These are phyloP conservation scores for Scrobipalpa atriplicella DNA, from an alignment of 2,888 invertebrate genomes.

Conservation along the genomic window DNA sequence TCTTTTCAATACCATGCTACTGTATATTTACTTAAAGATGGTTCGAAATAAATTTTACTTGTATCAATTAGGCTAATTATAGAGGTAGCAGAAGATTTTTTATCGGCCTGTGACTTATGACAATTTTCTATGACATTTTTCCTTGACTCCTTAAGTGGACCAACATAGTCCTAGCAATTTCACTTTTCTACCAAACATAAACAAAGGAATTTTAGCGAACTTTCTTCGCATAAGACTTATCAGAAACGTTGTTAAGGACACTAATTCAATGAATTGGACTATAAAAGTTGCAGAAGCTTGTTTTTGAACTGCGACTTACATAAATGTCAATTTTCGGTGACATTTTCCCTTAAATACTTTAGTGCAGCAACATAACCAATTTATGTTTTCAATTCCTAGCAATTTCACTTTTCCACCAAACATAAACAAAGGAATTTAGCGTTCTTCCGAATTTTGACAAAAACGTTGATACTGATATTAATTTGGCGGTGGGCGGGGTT, in stretches of 20 bases:
- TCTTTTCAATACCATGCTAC: background rate
- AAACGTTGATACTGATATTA: conserved; percentile 72
- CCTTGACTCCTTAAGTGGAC: background rate
- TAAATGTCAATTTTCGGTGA: no score
- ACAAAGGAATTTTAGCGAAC: background rate
- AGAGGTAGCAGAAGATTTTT: background rate
- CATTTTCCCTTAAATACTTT: background rate
- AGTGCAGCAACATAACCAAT: no score
- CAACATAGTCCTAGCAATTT: background rate
- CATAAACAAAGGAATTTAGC: background rate
- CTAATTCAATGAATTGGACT: conserved; percentile 52
- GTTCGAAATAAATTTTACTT: background rate
- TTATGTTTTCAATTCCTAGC: no score
- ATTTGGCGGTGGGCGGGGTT: conserved; percentile 67
- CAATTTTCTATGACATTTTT: no score
- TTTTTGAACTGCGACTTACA: no score
- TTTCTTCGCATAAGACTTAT: conserved; percentile 39
- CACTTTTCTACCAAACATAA: background rate
- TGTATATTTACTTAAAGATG: background rate
- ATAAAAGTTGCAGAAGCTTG: no score
- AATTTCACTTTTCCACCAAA: no score
- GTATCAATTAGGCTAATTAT: no score
- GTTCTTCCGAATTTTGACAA: conserved; percentile 45
- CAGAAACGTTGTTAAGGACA: conserved; percentile 69
- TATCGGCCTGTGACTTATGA: background rate